Evolutionary conservation across 2,113 vertebrate genomes (phyloP).

Genomic region (Nothoprocta perdicaria): DNA sequence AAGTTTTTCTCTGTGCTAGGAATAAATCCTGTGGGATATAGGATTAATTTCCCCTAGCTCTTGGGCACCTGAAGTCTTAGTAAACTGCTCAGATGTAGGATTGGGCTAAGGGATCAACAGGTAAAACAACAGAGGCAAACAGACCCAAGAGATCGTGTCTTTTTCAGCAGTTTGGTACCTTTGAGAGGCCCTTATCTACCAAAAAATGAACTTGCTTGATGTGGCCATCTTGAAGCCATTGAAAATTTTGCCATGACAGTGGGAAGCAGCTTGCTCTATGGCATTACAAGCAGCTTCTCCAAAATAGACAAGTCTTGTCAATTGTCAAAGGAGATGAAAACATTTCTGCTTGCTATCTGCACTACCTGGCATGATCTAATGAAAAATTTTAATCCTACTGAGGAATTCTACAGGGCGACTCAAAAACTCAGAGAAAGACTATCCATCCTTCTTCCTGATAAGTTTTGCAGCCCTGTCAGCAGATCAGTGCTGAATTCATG

Average conservation of each 20-base stretch:
- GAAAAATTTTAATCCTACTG: neutral
- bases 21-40: neutral
- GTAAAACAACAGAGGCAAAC: neutral
- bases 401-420: neutral
- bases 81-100: neutral
- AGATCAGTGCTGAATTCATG: fast-evolving
- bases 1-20: neutral
- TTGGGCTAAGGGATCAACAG: neutral
- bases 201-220: neutral
- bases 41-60: neutral
- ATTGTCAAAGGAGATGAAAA: neutral
- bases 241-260: neutral
- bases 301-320: neutral
- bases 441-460: fast-evolving
- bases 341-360: neutral
- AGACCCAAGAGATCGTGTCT: neutral
- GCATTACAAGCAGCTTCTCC: neutral
- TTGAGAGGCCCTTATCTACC: neutral
- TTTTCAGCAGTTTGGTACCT: neutral
- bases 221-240: too few relatives aligned
- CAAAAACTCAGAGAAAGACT: neutral
- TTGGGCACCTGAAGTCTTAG: neutral
- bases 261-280: neutral
- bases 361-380: neutral
- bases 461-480: neutral